phyloP scores from a whole-genome alignment of 64 coral and sea anemone genomes.

The Trachythela sp. region DNA sequence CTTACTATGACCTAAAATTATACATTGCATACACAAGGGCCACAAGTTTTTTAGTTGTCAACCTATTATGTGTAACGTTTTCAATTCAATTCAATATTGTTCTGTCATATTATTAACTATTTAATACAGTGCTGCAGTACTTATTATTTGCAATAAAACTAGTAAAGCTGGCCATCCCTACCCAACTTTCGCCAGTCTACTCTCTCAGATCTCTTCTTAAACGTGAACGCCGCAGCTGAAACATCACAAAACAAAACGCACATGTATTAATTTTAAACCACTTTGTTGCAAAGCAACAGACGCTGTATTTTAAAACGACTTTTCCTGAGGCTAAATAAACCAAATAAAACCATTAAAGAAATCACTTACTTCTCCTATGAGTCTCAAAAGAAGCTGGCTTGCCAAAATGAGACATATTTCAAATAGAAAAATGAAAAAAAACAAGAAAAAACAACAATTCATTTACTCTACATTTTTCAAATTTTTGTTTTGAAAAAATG shows the following conservation, averaged over 20 bases:
- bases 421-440: not conserved
- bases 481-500: not conserved
- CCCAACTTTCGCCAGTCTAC: constrained; percentile 73
- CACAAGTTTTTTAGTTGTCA: not conserved
- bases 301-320: not conserved
- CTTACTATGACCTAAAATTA: no score
- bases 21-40: no score
- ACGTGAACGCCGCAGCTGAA: constrained; percentile 28
- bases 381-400: not conserved
- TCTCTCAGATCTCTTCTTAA: constrained; percentile 73
- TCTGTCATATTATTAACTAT: no score
- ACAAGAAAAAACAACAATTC: not conserved
- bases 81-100: no score
- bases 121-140: no score
- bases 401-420: not conserved
- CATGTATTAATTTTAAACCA: not conserved
- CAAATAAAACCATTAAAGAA: not conserved
- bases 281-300: constrained; percentile 8
- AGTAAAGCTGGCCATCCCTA: no score
- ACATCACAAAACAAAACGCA: not conserved
- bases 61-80: not conserved
- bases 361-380: not conserved
- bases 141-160: no score
- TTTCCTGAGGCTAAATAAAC: not conserved
- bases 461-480: not conserved